Conservation (phyloP, 2,797 vertebrate species). For the Chloroceryle amazona region DNA sequence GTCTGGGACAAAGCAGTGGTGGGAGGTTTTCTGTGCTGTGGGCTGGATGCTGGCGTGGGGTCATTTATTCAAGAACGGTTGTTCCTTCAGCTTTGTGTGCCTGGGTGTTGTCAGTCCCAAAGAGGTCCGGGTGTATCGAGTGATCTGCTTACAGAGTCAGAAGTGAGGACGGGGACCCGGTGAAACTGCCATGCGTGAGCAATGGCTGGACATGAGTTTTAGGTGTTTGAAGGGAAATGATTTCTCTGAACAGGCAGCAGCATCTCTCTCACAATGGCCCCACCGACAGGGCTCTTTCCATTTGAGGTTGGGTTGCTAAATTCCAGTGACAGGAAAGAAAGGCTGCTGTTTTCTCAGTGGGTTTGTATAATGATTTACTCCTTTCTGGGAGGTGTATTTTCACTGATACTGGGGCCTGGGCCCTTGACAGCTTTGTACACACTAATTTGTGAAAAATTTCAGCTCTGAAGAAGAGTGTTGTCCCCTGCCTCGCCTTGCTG, state of each 20-base stretch:
- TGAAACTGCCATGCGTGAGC: fast-evolving
- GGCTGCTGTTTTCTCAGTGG: neutral
- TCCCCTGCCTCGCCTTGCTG: neutral
- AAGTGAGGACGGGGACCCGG: fast-evolving
- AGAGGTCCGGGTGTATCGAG: neutral
- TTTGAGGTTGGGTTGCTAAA: neutral
- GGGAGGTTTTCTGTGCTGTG: neutral
- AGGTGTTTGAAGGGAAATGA: neutral
- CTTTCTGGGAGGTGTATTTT: neutral
- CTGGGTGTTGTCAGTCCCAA: neutral
- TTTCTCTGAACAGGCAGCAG: neutral
- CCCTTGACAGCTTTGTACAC: neutral
- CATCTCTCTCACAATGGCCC: neutral
- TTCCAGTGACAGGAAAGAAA: neutral
- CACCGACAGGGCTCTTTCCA: fast-evolving
- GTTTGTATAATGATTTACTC: neutral
- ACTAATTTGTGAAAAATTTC: neutral
- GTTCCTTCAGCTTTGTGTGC: neutral
- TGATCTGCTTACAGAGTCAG: neutral
- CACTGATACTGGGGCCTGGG: neutral
- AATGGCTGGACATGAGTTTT: neutral
- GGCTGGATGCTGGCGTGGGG: neutral
- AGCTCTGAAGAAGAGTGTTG: neutral
- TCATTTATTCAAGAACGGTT: neutral
- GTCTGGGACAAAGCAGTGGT: neutral